Conservation (phyloP, 23 tunicate genomes). For the Corella eumyota region DNA sequence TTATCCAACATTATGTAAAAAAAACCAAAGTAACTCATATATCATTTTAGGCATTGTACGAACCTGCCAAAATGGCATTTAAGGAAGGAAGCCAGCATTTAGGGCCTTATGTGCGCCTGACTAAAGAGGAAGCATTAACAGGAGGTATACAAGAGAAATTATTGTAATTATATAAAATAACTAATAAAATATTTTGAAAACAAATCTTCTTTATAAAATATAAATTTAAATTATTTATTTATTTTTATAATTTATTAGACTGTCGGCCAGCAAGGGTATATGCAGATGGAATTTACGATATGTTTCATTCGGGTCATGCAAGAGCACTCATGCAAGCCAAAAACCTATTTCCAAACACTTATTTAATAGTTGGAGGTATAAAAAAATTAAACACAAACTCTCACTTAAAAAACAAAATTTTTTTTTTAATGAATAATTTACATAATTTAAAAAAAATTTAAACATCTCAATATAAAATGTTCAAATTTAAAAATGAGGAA, state of each 20-base stretch:
- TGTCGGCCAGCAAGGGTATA: slow-evolving; percentile 82
- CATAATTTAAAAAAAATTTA: too few species aligned
- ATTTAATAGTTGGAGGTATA: slow-evolving; percentile 93
- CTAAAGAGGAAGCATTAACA: slow-evolving; percentile 78
- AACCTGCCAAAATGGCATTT: slow-evolving; percentile 37
- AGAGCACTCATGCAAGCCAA: slow-evolving; percentile 98
- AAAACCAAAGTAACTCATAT: too few species aligned
- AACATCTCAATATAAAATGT: too few species aligned
- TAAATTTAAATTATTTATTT: too few species aligned
- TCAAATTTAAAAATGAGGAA: too few species aligned
- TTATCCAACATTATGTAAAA: too few species aligned
- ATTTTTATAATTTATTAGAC: not conserved
- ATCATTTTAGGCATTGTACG: slow-evolving; percentile 45
- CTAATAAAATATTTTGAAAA: not conserved
- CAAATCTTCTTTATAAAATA: too few species aligned
- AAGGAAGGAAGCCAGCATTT: slow-evolving; percentile 15
- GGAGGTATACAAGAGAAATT: too few species aligned
- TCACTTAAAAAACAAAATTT: too few species aligned
- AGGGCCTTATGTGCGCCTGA: slow-evolving; percentile 41
- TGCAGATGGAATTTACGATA: slow-evolving; percentile 99
- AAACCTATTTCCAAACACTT: slow-evolving; percentile 85
- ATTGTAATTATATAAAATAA: too few species aligned
- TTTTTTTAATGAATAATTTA: too few species aligned
- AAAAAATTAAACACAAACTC: too few species aligned
- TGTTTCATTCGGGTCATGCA: slow-evolving; percentile 99